A percentile compares a stretch with the other conserved stretches of the same genome.
Evolutionary conservation across 2,797 vertebrate species (phyloP).

Genomic region (Cetoscarus ocellatus): DNA sequence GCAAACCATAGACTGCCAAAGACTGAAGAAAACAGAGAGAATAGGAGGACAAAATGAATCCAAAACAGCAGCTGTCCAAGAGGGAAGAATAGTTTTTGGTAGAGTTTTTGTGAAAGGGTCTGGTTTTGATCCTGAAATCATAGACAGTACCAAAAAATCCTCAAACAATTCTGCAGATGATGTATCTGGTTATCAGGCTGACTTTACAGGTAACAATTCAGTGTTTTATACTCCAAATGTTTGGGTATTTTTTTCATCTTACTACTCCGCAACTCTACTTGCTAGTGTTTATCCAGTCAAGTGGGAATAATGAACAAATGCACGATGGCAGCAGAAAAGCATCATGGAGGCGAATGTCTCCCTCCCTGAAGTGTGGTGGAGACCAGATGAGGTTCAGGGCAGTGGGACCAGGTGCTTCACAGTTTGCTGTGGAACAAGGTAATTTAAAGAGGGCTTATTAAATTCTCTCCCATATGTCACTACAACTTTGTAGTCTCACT

Average conservation of each 20-base stretch:
- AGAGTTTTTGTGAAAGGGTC: background rate
- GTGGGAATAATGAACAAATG: background rate
- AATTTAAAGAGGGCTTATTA: background rate
- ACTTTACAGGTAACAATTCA: constrained; percentile 51
- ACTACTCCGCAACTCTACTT: background rate
- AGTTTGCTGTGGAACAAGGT: constrained; percentile 69
- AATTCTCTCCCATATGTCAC: too few species aligned
- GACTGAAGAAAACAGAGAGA: too few species aligned
- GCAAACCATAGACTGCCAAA: too few species aligned
- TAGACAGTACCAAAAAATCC: background rate
- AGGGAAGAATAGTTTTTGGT: too few species aligned
- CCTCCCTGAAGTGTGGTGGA: constrained; percentile 58
- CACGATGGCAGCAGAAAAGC: constrained; percentile 7
- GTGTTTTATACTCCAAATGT: background rate
- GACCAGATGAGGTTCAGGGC: constrained; percentile 70
- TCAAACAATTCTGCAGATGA: constrained; percentile 38
- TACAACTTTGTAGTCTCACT: background rate
- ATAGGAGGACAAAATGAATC: too few species aligned
- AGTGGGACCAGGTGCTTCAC: constrained; percentile 43
- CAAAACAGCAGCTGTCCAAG: too few species aligned
- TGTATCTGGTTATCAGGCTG: constrained; percentile 52
- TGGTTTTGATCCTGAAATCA: too few species aligned
- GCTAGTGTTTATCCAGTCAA: constrained; percentile 7
- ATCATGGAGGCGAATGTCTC: constrained; percentile 49
- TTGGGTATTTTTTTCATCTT: too few species aligned